A percentile compares a stretch with the other conserved stretches of the same genome.
phyloP scores from a whole-genome alignment of 2,113 vertebrate species.

The Scopus umbretta region DNA sequence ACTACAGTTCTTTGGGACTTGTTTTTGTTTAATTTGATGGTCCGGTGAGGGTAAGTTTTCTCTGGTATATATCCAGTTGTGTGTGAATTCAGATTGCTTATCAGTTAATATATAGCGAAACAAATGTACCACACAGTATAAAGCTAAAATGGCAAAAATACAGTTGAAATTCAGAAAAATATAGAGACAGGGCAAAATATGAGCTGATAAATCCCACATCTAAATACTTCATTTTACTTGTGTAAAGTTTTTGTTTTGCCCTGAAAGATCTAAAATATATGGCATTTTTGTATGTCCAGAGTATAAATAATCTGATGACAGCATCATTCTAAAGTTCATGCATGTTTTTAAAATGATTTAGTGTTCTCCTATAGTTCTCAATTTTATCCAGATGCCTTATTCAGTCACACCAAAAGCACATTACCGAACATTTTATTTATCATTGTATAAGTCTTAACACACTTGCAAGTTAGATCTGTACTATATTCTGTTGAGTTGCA shows the following conservation, averaged over 20 bases:
- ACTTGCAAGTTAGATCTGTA: neutral
- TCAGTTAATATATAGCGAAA: neutral
- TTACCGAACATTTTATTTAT: slow-evolving; percentile 19
- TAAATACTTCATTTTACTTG: slow-evolving; percentile 44
- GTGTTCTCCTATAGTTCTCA: neutral
- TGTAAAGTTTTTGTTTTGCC: slow-evolving; percentile 8
- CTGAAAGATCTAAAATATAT: slow-evolving; percentile 6
- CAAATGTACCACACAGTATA: neutral
- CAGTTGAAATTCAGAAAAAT: slow-evolving; percentile 10
- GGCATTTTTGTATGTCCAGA: neutral
- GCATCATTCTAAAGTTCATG: slow-evolving; percentile 20
- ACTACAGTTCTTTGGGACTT: neutral
- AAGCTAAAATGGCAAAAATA: neutral
- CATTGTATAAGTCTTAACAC: neutral
- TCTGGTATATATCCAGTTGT: neutral
- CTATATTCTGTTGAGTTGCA: neutral
- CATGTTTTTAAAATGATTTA: slow-evolving; percentile 31
- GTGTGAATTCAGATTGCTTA: neutral
- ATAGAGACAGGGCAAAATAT: neutral
- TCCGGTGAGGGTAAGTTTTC: neutral
- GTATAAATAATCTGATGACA: slow-evolving; percentile 25
- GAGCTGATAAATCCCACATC: slow-evolving; percentile 26
- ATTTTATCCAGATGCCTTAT: slow-evolving; percentile 7
- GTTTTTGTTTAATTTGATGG: neutral
- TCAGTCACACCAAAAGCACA: slow-evolving; percentile 9